Evolutionary conservation across 2,797 vertebrate genomes (phyloP).

Genomic region (Sebastes iracundus): DNA sequence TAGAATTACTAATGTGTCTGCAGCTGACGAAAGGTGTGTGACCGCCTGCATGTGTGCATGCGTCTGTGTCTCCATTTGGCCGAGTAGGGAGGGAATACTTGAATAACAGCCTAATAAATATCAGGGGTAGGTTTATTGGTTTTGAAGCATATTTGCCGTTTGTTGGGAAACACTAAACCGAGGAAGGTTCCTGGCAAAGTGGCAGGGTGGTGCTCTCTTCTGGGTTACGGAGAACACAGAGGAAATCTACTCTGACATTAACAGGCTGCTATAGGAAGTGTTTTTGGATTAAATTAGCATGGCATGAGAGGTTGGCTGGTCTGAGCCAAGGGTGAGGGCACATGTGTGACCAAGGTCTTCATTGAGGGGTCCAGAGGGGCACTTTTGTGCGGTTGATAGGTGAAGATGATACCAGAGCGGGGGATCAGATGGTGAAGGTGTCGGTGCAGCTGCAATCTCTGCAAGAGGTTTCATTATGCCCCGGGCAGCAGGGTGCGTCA

Average conservation of each 20-base stretch:
- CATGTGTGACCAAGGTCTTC: slow-evolving; percentile 31
- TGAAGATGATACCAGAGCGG: slow-evolving; percentile 47
- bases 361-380: slow-evolving; percentile 13
- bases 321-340: slow-evolving; percentile 49
- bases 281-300: slow-evolving; percentile 87
- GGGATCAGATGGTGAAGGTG: slow-evolving; percentile 31
- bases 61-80: slow-evolving; percentile 57
- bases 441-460: slow-evolving; percentile 54
- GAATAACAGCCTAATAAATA: slow-evolving; percentile 86
- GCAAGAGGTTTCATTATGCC: slow-evolving; percentile 51
- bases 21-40: slow-evolving; percentile 63
- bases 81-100: slow-evolving; percentile 76
- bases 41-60: slow-evolving; percentile 34
- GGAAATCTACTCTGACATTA: slow-evolving; percentile 87
- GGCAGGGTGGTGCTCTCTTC: slow-evolving; percentile 84
- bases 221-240: slow-evolving; percentile 80
- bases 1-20: slow-evolving; percentile 84
- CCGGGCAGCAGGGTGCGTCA: slow-evolving; percentile 56
- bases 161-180: slow-evolving; percentile 85
- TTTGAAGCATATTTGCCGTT: slow-evolving; percentile 85
- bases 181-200: slow-evolving; percentile 84
- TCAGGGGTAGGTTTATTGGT: slow-evolving; percentile 84
- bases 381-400: slow-evolving; percentile 4
- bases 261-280: slow-evolving; percentile 88
- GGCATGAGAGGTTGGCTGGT: slow-evolving; percentile 64